Base-by-base conservation (phyloP, 1,140 invertebrate genomes). In the Drosophila aff. region DNA sequence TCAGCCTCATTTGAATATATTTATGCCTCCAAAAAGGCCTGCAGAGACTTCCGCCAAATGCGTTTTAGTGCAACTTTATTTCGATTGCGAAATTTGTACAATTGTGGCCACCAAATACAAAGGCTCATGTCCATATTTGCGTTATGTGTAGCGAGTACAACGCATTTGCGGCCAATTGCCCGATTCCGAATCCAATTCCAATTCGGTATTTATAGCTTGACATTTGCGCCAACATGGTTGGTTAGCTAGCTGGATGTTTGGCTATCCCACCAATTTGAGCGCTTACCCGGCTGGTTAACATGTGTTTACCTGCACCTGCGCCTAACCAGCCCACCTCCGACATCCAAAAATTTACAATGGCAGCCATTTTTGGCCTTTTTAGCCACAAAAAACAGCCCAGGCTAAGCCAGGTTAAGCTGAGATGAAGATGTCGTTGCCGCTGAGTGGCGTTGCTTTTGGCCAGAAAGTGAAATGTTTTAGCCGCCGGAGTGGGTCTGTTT, bases 191-290 rank as follows among this genome's bases (percentile, higher is more conserved):
- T 83, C 82, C 82, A 81, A 86, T 80, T 73, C 82, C 82, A 79
- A 85, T 87, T 82, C 79, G 80, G 83, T 87, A 89, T 87, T 87
- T 87, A 87, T 87, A 89, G 84, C 84, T 57, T 89, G 84, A 89
- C 84, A 89, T 89, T 89, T 85, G 77, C 68, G 73, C 71, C 82
- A 87, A 87, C 82, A 46, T 55, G 63, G 47, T 21, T 55, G 52
- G 36, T 7, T 38, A 3, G 11, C 2, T 18, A 18, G 31, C 9
- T 18, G 41, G 41, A 11, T 44, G n/a, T 2, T 43, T 55, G 52
- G 28, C 44, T 28, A 23, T 38, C 43, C 31, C 31, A 31, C 52
- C 36, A 44, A 41, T 33, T 38, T 16, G 8, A 28, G 26, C 66
- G 31, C 40, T 55, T 41, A 31, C 26, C 36, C 40, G 16, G 46